Conservation (phyloP, 2,113 vertebrate genomes). For the Psilopsiagon aymara region DNA sequence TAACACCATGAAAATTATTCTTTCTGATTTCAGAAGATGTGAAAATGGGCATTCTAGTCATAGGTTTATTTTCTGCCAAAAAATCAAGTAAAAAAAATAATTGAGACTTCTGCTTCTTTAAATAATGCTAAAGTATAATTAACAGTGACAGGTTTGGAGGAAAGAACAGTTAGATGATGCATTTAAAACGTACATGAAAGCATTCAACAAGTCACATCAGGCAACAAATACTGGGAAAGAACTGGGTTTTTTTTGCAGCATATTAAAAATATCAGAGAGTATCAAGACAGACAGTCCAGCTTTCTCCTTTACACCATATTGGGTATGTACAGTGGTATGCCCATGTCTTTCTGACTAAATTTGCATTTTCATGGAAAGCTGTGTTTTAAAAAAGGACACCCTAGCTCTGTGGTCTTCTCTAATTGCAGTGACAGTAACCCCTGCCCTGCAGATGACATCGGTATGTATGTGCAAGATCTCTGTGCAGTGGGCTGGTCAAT, state of each 20-base stretch:
- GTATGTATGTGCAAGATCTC: accelerated
- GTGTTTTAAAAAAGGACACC: accelerated
- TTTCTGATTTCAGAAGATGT: neutral
- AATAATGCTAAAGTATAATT: neutral
- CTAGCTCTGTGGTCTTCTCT: accelerated
- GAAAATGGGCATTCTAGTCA: neutral
- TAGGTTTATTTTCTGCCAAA: neutral
- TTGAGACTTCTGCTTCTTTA: neutral
- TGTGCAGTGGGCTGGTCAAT: neutral
- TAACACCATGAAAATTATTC: neutral
- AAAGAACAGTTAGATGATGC: neutral
- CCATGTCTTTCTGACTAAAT: neutral
- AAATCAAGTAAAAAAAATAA: neutral
- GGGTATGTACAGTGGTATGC: neutral
- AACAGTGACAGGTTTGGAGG: neutral
- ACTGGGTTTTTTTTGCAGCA: accelerated
- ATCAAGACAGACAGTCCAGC: neutral
- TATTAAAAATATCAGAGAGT: neutral
- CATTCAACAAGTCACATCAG: neutral
- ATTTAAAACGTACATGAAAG: neutral
- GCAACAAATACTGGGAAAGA: neutral
- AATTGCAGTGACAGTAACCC: accelerated
- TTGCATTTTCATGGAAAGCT: neutral
- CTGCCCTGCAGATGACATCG: accelerated
- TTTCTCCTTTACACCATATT: neutral